Evolutionary conservation across 2,797 vertebrate species (phyloP).

Genomic region (Neostethus bicornis): DNA sequence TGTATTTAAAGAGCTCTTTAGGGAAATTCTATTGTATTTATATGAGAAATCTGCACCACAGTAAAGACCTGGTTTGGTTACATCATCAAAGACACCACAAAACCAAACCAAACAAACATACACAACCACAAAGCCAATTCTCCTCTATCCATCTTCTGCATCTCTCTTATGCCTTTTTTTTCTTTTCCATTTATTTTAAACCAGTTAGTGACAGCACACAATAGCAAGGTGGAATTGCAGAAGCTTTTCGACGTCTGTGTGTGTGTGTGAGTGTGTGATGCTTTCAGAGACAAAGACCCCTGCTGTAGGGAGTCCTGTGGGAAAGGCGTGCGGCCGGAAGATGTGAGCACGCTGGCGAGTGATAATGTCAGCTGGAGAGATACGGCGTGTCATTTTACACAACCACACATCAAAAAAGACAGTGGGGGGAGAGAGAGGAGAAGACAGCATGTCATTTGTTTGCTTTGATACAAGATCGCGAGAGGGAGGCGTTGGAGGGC

Average conservation of each 20-base stretch:
- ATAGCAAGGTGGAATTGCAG: constrained; percentile 70
- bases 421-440: constrained; percentile 58
- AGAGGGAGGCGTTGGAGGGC: constrained; percentile 63
- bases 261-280: constrained; percentile 42
- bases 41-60: constrained; percentile 33
- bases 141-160: constrained; percentile 43
- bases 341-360: constrained; percentile 81
- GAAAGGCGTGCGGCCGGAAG: constrained; percentile 81
- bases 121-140: constrained; percentile 47
- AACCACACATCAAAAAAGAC: constrained; percentile 80
- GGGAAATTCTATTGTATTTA: constrained; percentile 58
- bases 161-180: constrained; percentile 32
- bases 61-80: constrained; percentile 22
- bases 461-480: constrained; percentile 87
- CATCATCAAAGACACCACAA: constrained; percentile 21
- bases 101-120: constrained; percentile 5
- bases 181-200: constrained; percentile 35
- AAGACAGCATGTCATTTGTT: constrained; percentile 83
- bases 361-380: constrained; percentile 86
- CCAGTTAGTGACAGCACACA: constrained; percentile 64
- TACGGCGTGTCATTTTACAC: constrained; percentile 84
- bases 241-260: constrained; percentile 41
- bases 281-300: constrained; percentile 82
- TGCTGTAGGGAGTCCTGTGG: constrained; percentile 82
- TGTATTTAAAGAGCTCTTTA: constrained; percentile 40